Evolutionary conservation across 1,140 invertebrate species (phyloP).

Genomic region (Euura saliciscinereae): DNA sequence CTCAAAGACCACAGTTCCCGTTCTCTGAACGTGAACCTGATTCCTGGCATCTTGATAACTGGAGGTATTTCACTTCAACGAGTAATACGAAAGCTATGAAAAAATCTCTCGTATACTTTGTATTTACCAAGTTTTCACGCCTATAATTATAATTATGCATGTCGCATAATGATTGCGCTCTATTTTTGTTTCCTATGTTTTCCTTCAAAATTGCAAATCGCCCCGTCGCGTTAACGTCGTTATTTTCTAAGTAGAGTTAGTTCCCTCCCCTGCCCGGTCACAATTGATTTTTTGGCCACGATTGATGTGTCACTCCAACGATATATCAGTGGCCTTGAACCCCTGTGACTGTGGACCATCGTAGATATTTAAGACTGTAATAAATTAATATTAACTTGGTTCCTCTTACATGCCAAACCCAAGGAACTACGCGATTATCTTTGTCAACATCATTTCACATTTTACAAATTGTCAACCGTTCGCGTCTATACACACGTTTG

Average conservation of each 20-base stretch:
- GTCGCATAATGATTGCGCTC: not conserved
- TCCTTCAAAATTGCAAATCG: not conserved
- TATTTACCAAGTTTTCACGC: not conserved
- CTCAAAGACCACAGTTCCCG: not conserved
- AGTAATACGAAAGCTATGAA: not conserved
- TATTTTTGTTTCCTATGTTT: not conserved
- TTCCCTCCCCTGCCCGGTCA: not conserved
- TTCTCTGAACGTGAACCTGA: not conserved
- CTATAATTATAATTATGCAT: not conserved
- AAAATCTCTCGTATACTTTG: not conserved
- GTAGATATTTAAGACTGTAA: constrained; percentile 7
- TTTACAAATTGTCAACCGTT: too few species aligned
- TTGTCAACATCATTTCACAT: not conserved
- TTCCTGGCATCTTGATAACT: not conserved
- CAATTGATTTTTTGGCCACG: not conserved
- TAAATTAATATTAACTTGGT: constrained; percentile 8
- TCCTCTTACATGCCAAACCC: not conserved
- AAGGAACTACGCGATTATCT: not conserved
- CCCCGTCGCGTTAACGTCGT: constrained; percentile 1
- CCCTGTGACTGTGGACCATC: not conserved
- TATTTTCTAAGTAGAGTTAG: constrained; percentile 13
- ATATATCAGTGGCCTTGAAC: not conserved
- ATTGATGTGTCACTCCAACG: not conserved
- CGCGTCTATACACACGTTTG: too few species aligned
- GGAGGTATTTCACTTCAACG: not conserved